phyloP scores from a whole-genome alignment of 2,888 invertebrate genomes.

The Odontomyia ornata region DNA sequence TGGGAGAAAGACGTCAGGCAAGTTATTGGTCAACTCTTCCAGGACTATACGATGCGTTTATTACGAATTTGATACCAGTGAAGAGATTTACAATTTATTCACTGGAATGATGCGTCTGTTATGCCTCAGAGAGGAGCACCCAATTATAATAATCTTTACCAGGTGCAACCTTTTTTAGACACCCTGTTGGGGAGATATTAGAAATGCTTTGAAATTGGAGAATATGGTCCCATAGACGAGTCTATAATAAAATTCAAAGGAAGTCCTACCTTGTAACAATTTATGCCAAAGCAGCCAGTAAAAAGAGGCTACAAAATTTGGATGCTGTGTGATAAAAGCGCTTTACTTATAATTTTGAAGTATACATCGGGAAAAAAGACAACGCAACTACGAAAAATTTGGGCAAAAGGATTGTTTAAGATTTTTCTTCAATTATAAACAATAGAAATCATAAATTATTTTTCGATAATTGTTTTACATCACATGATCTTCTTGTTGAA shows the following conservation, averaged over 20 bases:
- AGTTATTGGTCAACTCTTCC: slow-evolving; percentile 16
- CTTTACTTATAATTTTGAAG: neutral
- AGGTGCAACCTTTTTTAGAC: slow-evolving; percentile 6
- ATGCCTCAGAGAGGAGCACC: neutral
- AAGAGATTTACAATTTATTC: slow-evolving; percentile 29
- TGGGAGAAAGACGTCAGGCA: too few relatives aligned
- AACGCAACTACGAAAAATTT: too few relatives aligned
- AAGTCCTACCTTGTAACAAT: neutral
- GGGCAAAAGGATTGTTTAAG: neutral
- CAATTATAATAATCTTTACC: neutral
- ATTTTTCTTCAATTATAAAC: neutral
- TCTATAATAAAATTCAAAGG: too few relatives aligned
- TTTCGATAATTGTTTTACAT: slow-evolving; percentile 1
- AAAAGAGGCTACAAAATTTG: neutral
- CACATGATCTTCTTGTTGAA: neutral
- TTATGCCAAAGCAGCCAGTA: neutral
- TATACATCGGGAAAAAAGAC: too few relatives aligned
- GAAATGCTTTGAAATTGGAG: slow-evolving; percentile 3
- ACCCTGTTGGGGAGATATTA: neutral
- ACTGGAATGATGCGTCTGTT: too few relatives aligned
- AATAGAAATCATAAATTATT: neutral
- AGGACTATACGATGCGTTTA: neutral
- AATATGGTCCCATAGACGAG: neutral
- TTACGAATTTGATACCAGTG: too few relatives aligned
- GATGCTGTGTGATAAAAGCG: neutral